Conservation (phyloP, 2,888 invertebrate species). For the Criorhina ranunculi region DNA sequence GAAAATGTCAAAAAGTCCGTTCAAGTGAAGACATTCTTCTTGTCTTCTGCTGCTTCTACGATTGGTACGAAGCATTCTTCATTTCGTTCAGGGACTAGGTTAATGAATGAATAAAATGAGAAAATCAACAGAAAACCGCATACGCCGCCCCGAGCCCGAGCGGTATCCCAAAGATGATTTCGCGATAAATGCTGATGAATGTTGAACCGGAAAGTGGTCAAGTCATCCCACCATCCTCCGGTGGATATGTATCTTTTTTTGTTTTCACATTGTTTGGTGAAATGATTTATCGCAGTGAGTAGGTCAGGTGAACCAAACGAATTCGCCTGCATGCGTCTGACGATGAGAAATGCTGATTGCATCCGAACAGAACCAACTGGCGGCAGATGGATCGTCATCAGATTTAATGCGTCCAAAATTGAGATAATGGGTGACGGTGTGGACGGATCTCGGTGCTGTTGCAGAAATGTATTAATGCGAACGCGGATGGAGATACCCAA, state of each 20-base stretch:
- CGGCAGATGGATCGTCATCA: conserved; percentile 58
- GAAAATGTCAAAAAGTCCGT: conserved; percentile 69
- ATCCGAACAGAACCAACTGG: conserved; percentile 31
- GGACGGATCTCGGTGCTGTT: conserved; percentile 3
- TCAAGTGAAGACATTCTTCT: conserved; percentile 57
- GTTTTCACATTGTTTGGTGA: conserved; percentile 69
- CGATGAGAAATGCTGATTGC: conserved; percentile 62
- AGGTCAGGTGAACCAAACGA: conserved; percentile 63
- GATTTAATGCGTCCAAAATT: conserved; percentile 66
- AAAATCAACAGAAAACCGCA: conserved; percentile 37
- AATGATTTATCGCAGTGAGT: conserved; percentile 71
- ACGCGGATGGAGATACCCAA: conserved; percentile 12
- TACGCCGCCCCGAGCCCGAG: conserved; percentile 1
- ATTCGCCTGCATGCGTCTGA: conserved; percentile 53
- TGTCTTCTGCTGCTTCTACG: neutral
- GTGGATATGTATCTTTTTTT: conserved; percentile 46
- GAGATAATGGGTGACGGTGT: conserved; percentile 57
- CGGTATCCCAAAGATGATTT: conserved; percentile 13
- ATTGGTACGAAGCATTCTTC: neutral
- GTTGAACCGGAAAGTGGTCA: conserved; percentile 60
- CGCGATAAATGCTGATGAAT: conserved; percentile 52
- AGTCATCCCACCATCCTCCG: conserved; percentile 21
- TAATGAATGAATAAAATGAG: conserved; percentile 65
- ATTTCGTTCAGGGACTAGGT: conserved; percentile 52
- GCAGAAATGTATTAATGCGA: conserved; percentile 31